Base-by-base conservation (phyloP, 1,140 invertebrate genomes). In the Drosophila equinoxialis region DNA sequence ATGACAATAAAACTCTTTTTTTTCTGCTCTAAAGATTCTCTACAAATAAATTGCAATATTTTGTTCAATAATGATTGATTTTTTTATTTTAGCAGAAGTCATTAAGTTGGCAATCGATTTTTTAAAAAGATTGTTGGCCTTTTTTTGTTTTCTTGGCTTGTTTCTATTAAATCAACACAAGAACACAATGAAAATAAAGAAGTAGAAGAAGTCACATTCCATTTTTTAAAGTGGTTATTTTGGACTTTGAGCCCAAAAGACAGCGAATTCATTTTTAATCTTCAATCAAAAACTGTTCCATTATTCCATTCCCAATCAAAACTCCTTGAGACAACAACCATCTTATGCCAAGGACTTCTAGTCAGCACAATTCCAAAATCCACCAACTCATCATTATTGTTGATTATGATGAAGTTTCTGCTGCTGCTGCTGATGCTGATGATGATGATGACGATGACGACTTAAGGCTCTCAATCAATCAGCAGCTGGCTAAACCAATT, bases 401-500 rank as follows among this genome's bases (percentile, higher is more conserved):
- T 59, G 57, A 59, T 39, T 39, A 39, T 39, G 37, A 39, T 39
- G 37, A 39, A 39, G 37, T 13, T 39, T 23, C 57, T 54, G 64
- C 68, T 51, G 74, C 63, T 62, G 71, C 74, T 55, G 1, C 55
- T 30, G 33, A 42, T 30, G 23, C 68, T 10, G 33, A 58, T 41
- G 67, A 68, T 20, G 74, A 66, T 59, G 71, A 77, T 55, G 37
- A 39, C 6, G 54, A 73, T 23, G 74, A 66, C 67, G 72, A 77
- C 63, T 70, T 81, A 87, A 87, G 45, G 77, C 79, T 73, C 79
- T 86, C 79, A 82, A 86, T 86, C 83, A 85, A 87, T 85, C 83
- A 87, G 79, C 82, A 87, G 82, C 79, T 87, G 83, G 84, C 79
- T 77, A 87, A 86, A 77, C 71, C 83, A 83, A 86, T 86, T 86